Base-by-base conservation (phyloP, 2,113 vertebrate genomes). In the Hystrix brachyura region DNA sequence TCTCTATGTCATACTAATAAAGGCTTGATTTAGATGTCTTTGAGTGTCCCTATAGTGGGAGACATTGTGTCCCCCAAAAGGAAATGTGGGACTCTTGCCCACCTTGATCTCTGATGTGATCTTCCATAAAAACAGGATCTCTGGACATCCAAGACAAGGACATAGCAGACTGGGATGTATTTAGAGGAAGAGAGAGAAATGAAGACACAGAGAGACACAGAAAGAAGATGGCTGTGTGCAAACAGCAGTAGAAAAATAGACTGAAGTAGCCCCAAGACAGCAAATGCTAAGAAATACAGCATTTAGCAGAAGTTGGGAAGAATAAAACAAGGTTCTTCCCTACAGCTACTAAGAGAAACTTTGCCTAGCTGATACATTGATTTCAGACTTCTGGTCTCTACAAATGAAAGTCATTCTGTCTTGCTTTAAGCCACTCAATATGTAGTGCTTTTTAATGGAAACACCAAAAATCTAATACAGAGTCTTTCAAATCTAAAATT, bases 51-150 rank as follows among this genome's bases (percentile, higher is more conserved):
- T 80, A 3, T 34, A 48, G 11, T 90, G 5, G 3, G 7, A 65
- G 65, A 11, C 14, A 48, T 55, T 51, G 4, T 82, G 10, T 48
- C 13, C 2, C 11, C 34, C 43, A 13, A 71, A 86, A 92, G 34
- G 17, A 43, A 43, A 60, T 25, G 3, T 65, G 34, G 38, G 64
- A 60, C 4, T 78, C 15, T 25, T 34, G 78, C 48, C 3, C 1
- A 46, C 7, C 2, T 9, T 82, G 53, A 43, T 79, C 7, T 81
- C 10, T 53, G 25, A 32, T 69, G 13, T 69, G 10, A 78, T 21
- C 11, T 87, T 92, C 55, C 74, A n/a, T 94, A 81, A 84, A 95
- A 95, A 81, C 2, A 85, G 7, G 23, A 1, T 55, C 19, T 92
- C 85, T 92, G 17, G 3, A 53, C 32, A 65, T 84, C 67, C 19